phyloP scores from a whole-genome alignment of 92 coral and sea anemone species.

The Parazoanthus darwini region DNA sequence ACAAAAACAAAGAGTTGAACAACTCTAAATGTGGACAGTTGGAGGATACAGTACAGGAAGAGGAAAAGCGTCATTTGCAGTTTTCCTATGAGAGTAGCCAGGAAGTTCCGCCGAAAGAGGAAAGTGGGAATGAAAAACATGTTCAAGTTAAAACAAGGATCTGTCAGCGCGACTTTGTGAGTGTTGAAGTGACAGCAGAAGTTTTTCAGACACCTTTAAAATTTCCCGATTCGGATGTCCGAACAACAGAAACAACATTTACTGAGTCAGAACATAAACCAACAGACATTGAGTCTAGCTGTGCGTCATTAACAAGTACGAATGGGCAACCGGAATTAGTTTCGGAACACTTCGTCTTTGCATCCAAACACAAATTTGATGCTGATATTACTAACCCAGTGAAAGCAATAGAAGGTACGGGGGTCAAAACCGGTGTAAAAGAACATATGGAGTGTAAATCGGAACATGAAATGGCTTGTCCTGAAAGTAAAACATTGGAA shows the following conservation, averaged over 20 bases:
- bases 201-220: neutral
- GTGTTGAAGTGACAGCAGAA: neutral
- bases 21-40: neutral
- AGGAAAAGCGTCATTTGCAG: neutral
- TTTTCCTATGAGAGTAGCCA: neutral
- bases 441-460: neutral
- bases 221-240: slow-evolving; percentile 1
- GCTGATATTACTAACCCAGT: neutral
- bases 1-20: neutral
- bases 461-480: neutral
- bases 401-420: neutral
- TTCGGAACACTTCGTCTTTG: neutral
- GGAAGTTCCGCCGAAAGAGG: neutral
- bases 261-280: neutral
- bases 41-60: neutral
- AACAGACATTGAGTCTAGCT: neutral
- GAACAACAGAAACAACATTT: neutral
- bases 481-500: neutral
- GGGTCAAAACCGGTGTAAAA: neutral
- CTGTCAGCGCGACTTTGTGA: neutral
- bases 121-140: neutral
- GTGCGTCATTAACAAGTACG: neutral
- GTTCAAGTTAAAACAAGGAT: neutral
- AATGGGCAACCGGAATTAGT: neutral
- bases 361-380: neutral